Evolutionary conservation across 30 jellyfish, hydroid and myxozoan genomes (phyloP), one percentile per base, ranked within the genome.

Genomic region (Aurelia sp.): DNA sequence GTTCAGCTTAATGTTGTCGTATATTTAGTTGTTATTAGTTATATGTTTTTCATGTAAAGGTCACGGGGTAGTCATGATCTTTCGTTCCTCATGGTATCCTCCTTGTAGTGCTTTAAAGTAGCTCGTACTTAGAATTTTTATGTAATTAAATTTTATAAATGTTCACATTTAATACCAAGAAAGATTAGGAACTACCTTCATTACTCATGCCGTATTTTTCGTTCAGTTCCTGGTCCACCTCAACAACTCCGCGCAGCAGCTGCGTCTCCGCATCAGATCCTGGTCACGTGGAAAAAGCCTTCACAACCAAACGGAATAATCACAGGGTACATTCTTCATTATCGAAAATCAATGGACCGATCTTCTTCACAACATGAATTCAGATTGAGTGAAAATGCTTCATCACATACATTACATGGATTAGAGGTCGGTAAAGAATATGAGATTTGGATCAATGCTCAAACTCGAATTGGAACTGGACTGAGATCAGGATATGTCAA

Each of bases 281-380:
- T 89, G 67, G 94, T 94, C 74, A 88, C 98, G 53, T 94, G 98
- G 98, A 63, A 78, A 31, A 87, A 80, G 64, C 98, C 98, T 22
- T 66, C 91, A 30, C 74, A 88, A 24, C 96, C 94, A 1, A 94
- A 94, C 31, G 98, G 98, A 18, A 65, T 88, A 12, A 84, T 94
- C 53, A 70, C 90, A 13, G 96, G 94, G 9, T 94, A 94, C 69
- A 69, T 74, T 38, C 72, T 94, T 30, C 94, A 88, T 74, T 88
- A 88, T 74, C 84, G 89, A 38, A 97, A 94, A 48, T 81, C 88
- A 38, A 70, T 58, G 86, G 94, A 84, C 20, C 63, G 80, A 10
- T 79, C 90, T 19, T 41, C 90, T 10, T 76, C 91, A 4, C 94
- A 76, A 48, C 92, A 85, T 66, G 91, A 79, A 38, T 66, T 84